These are phyloP conservation scores for Neopipo cinnamomea DNA, from an alignment of 2,113 vertebrate genomes.

Conservation along the genomic window DNA sequence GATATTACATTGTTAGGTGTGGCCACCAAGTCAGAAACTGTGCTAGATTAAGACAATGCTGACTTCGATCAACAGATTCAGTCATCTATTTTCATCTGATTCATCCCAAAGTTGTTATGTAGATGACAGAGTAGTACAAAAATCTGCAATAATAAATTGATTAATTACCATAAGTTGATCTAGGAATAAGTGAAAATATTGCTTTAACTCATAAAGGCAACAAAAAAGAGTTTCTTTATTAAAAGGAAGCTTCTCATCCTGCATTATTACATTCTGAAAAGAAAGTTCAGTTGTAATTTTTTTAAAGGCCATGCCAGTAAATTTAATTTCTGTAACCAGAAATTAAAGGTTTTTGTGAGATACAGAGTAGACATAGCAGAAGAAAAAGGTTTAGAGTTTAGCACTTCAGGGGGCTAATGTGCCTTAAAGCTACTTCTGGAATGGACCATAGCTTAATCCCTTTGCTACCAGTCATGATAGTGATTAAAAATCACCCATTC, in stretches of 20 bases:
- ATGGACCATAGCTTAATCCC: conserved; percentile 53
- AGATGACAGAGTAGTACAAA: background rate
- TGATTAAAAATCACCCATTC: conserved; percentile 66
- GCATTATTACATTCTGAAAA: background rate
- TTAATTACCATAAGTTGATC: background rate
- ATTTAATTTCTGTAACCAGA: conserved; percentile 45
- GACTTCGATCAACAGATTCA: background rate
- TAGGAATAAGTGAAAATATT: background rate
- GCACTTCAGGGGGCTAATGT: conserved; percentile 40
- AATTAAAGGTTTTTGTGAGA: conserved; percentile 25
- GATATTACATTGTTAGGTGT: background rate
- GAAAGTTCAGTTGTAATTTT: background rate
- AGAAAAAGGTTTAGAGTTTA: conserved; percentile 41
- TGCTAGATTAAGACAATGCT: background rate
- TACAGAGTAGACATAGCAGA: background rate
- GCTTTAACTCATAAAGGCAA: background rate
- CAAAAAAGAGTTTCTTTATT: background rate
- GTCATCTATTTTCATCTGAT: background rate
- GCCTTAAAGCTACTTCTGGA: conserved; percentile 40
- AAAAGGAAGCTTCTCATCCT: background rate
- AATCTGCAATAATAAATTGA: background rate
- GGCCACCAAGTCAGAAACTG: background rate
- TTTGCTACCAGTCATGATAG: conserved; percentile 51
- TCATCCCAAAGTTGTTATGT: background rate
- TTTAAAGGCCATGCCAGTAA: background rate